Conservation (phyloP, 2,797 vertebrate genomes). For the Emydoidea blandingii region DNA sequence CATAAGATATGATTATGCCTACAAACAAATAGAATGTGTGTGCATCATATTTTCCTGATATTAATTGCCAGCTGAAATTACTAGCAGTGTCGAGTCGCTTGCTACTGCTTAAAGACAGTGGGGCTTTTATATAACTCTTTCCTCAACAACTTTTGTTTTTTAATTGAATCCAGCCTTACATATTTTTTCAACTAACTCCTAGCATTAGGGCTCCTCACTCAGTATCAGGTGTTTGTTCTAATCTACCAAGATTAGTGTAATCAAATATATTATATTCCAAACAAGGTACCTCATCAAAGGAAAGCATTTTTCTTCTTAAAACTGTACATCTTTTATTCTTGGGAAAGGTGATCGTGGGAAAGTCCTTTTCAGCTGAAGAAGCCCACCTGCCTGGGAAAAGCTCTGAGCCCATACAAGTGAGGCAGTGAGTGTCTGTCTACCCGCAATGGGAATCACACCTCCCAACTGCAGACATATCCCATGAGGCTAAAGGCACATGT, state of each 20-base stretch:
- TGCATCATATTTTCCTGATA: not conserved
- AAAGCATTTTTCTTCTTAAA: not conserved
- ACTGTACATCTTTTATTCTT: not conserved
- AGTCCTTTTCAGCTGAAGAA: not conserved
- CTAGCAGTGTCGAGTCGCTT: not conserved
- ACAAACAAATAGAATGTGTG: not conserved
- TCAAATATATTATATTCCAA: not conserved
- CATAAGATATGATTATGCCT: not conserved
- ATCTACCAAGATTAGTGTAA: not conserved
- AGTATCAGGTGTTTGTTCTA: not conserved
- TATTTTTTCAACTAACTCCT: conserved; percentile 1
- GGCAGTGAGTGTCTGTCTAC: not conserved
- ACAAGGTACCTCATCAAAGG: not conserved
- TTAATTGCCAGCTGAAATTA: not conserved
- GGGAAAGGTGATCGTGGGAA: not conserved
- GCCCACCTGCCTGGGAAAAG: not conserved
- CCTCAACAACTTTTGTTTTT: not conserved
- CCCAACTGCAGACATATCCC: not conserved
- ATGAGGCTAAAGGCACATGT: not conserved
- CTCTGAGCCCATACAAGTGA: not conserved
- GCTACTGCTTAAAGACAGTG: not conserved
- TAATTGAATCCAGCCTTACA: not conserved
- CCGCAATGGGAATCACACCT: not conserved
- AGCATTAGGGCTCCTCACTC: not conserved
- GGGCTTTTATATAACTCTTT: not conserved